Base-by-base conservation (phyloP, 2,113 vertebrate genomes). In the Aleadryas rufinucha region DNA sequence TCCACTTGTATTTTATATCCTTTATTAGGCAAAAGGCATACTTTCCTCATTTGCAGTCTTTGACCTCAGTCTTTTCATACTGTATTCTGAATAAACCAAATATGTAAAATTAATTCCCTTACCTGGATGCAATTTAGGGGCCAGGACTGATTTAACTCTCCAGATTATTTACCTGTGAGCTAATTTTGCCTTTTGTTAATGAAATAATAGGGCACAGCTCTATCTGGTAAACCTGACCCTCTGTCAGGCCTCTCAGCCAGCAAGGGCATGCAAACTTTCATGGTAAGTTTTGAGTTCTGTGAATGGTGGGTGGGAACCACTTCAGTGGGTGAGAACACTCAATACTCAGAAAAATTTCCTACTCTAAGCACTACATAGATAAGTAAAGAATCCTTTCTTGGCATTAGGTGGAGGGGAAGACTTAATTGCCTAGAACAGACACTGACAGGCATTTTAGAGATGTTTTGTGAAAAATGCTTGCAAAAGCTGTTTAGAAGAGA, bases 91-190 rank as follows among this genome's bases (percentile, higher is more conserved):
- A 89, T 65, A 89, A 75, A 44, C 41, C 84, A 86, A 93, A 57
- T 14, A 93, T 54, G 19, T 31, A 87, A 83, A 95, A 94, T 84
- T 92, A 13, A 96, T 77, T 87, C 85, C 59, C 35, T 68, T 76
- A 44, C 31, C 60, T 84, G 84, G 74, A 57, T 28, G 10, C 44
- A 87, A 31, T 94, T 80, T 69, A 87, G 8, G 8, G 64, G 28
- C 63, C 49, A 85, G 24, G 45, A 65, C 11, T 75, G 72, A 90
- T 80, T 91, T 70, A 64, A 84, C 33, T 88, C 66, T 96, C 97
- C 68, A 65, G 54, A 42, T 61, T 77, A 49, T 77, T 71, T 92
- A 44, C 8, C 45, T 71, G 27, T 42, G 26, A 91, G 35, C 7
- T 54, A 31, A 7, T 22, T 80, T 49, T 89, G 27, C 33, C 37